Conservation (phyloP, 2,797 vertebrate genomes). For the Chiroxiphia lanceolata region DNA sequence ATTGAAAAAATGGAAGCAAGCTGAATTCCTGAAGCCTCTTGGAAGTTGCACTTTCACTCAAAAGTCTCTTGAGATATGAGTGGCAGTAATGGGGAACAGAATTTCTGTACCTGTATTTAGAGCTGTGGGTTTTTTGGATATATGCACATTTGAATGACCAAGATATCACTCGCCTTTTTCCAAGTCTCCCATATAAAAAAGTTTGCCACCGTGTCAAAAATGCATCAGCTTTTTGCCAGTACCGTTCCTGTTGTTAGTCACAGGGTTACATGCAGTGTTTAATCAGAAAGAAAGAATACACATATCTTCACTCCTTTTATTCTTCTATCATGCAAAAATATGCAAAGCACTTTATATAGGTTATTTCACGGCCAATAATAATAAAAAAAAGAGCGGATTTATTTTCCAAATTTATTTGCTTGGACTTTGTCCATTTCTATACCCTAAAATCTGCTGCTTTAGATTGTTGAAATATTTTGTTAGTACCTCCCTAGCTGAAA, state of each 20-base stretch:
- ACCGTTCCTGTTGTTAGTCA: neutral
- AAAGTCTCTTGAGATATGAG: neutral
- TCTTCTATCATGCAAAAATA: neutral
- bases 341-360: neutral
- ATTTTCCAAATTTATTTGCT: neutral
- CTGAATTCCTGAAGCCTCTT: neutral
- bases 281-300: neutral
- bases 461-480: neutral
- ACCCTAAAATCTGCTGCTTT: neutral
- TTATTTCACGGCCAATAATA: neutral
- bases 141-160: neutral
- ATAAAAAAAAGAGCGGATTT: neutral
- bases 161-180: neutral
- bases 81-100: neutral
- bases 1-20: constrained; percentile 24
- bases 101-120: neutral
- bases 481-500: neutral
- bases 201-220: neutral
- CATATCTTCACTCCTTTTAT: neutral
- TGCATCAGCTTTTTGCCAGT: neutral
- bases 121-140: neutral
- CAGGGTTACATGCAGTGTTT: neutral
- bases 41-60: neutral
- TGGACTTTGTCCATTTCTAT: neutral
- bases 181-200: neutral